Evolutionary conservation across 2,113 vertebrate species (phyloP).

Genomic region (Pristiophorus japonicus): DNA sequence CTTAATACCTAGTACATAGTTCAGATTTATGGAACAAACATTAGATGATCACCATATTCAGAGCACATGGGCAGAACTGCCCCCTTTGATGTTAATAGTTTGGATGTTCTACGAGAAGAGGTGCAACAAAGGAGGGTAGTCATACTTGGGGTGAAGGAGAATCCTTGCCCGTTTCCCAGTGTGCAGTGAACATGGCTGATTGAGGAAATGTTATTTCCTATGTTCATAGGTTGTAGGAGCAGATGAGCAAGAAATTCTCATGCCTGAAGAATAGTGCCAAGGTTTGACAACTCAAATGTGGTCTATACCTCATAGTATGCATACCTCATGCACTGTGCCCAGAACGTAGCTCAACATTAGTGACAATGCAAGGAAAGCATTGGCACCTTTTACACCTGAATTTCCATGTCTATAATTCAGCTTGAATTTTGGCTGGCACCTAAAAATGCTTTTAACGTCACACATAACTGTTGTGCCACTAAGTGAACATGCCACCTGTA

Average conservation of each 20-base stretch:
- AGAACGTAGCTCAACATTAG: not conserved
- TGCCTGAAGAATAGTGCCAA: not conserved
- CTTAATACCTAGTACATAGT: not conserved
- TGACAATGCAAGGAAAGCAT: not conserved
- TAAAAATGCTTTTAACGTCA: not conserved
- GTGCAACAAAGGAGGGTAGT: not conserved
- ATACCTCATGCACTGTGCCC: not conserved
- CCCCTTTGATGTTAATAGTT: not conserved
- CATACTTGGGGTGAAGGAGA: not conserved
- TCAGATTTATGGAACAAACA: not conserved
- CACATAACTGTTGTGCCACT: not conserved
- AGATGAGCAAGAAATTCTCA: not conserved
- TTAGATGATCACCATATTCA: not conserved
- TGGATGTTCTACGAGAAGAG: not conserved
- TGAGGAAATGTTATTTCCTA: too few relatives aligned
- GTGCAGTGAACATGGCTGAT: too few relatives aligned
- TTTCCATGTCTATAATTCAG: not conserved
- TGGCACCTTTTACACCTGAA: not conserved
- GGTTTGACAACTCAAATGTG: not conserved
- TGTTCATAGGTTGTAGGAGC: too few relatives aligned
- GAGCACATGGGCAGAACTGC: not conserved
- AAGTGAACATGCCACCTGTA: not conserved
- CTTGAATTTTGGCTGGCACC: not conserved
- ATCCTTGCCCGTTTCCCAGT: not conserved
- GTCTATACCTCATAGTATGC: not conserved